Evolutionary conservation across 2,797 vertebrate genomes (phyloP).

Genomic region (Chlorospingus flavigularis): DNA sequence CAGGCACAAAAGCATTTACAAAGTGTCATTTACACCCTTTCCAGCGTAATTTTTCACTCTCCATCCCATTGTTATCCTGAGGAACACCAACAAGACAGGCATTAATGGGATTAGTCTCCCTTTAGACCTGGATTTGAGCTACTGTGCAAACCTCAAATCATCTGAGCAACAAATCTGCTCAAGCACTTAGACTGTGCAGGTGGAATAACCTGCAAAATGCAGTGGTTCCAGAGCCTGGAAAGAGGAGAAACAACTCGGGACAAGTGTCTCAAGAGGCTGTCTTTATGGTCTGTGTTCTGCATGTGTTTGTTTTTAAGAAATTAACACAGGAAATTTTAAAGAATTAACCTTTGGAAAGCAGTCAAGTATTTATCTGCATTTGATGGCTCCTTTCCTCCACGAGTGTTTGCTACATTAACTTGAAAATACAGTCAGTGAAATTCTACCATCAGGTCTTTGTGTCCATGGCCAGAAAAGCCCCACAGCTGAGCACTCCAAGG

Average conservation of each 20-base stretch:
- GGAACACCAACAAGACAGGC: background rate
- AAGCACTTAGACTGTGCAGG: background rate
- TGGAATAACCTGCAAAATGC: background rate
- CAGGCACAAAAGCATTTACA: background rate
- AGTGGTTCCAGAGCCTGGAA: background rate
- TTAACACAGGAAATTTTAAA: background rate
- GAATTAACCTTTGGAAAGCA: background rate
- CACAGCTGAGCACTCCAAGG: background rate
- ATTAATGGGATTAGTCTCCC: background rate
- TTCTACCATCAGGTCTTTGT: background rate
- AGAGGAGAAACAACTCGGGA: background rate
- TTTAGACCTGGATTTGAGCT: background rate
- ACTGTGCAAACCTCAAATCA: background rate
- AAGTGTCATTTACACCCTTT: background rate
- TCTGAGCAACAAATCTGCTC: background rate
- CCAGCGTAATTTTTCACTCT: background rate
- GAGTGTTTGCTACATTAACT: conserved; percentile 17
- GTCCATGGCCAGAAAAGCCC: background rate
- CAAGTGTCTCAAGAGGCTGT: background rate
- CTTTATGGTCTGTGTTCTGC: background rate
- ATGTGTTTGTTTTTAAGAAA: background rate
- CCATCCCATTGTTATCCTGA: background rate
- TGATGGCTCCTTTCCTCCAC: background rate
- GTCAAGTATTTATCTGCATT: background rate
- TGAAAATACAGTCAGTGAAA: background rate